Percentiles rank a stretch among this genome's conserved stretches.
Evolutionary conservation across 2,888 invertebrate genomes (phyloP).

Genomic region (Euphydryas editha): DNA sequence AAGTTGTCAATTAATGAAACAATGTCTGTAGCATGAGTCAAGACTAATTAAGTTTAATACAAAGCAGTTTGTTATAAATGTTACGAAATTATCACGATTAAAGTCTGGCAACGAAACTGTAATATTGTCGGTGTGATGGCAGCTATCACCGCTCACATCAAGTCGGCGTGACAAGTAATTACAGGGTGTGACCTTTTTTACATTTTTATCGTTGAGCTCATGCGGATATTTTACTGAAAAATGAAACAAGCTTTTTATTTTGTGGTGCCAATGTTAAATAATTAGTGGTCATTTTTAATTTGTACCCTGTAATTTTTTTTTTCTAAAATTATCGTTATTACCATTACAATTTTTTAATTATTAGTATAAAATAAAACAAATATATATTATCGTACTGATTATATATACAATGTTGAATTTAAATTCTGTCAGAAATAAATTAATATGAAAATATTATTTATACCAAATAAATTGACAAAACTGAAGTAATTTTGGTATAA

Average conservation of each 20-base stretch:
- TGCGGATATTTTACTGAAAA: neutral
- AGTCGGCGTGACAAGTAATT: constrained; percentile 33
- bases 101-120: neutral
- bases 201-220: constrained; percentile 19
- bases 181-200: constrained; percentile 27
- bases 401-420: too few relatives aligned
- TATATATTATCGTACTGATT: too few relatives aligned
- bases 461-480: too few relatives aligned
- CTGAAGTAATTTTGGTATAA: too few relatives aligned
- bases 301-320: neutral
- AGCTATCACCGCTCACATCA: constrained; percentile 19
- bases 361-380: too few relatives aligned
- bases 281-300: neutral
- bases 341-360: neutral
- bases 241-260: neutral
- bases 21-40: too few relatives aligned
- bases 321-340: neutral
- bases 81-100: neutral
- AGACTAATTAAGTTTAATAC: too few relatives aligned
- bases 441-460: too few relatives aligned
- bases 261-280: neutral
- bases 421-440: too few relatives aligned
- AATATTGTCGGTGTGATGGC: constrained; percentile 13
- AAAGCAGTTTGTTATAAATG: neutral
- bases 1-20: too few relatives aligned